These are phyloP conservation scores for Tribolium castaneum DNA, from an alignment of 1,140 invertebrate species.

Conservation along the genomic window DNA sequence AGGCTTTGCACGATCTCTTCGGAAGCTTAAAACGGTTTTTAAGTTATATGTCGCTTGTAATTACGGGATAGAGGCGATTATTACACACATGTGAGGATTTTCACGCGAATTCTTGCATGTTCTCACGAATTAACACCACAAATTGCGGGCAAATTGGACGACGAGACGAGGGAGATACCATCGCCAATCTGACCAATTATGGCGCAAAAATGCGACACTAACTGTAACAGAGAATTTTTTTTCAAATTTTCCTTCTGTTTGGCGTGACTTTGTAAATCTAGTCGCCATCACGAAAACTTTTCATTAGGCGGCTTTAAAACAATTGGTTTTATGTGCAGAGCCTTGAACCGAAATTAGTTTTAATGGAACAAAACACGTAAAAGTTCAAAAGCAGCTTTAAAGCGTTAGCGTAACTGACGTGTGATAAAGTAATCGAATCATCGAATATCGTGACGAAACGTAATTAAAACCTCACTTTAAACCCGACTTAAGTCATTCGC, in stretches of 20 bases:
- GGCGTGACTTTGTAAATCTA: too few relatives aligned
- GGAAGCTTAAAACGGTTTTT: constrained; percentile 9
- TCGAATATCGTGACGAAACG: not conserved
- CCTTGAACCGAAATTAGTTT: not conserved
- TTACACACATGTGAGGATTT: not conserved
- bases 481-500: not conserved
- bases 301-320: not conserved
- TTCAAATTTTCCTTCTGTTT: too few relatives aligned
- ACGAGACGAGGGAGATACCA: not conserved
- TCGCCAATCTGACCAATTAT: not conserved
- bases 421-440: not conserved
- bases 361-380: not conserved
- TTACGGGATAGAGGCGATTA: not conserved
- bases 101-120: not conserved
- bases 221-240: not conserved
- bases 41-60: constrained; percentile 21
- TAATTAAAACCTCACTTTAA: not conserved
- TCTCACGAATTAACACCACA: not conserved
- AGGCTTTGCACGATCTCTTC: not conserved
- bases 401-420: not conserved
- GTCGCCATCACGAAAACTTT: not conserved
- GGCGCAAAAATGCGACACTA: not conserved
- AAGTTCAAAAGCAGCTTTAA: not conserved
- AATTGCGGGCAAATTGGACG: not conserved
- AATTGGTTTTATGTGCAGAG: not conserved